A percentile compares a stretch with the other conserved stretches of the same genome.
phyloP scores from a whole-genome alignment of 2,888 invertebrate species.

The Hyles lineata region DNA sequence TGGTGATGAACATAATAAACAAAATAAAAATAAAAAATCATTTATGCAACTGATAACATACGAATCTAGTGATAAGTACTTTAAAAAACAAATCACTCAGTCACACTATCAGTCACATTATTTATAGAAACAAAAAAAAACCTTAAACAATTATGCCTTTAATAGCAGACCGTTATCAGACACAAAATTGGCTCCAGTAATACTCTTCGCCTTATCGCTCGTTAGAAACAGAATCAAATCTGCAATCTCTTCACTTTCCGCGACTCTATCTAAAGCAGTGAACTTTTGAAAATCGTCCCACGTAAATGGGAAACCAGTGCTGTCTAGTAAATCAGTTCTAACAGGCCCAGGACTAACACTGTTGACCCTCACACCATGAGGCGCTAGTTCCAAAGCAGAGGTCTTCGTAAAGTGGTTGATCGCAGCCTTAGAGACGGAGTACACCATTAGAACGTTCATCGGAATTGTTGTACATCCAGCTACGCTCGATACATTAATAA shows the following conservation, averaged over 20 bases:
- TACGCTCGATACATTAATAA: conserved; percentile 52
- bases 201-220: conserved; percentile 43
- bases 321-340: not conserved
- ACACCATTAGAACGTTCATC: conserved; percentile 34
- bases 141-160: not conserved
- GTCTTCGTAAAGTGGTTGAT: conserved; percentile 1
- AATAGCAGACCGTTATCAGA: not conserved
- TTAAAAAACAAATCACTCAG: too few relatives aligned
- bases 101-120: too few relatives aligned
- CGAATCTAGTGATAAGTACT: too few relatives aligned
- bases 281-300: conserved; percentile 7
- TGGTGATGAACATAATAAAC: too few relatives aligned
- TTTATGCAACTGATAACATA: too few relatives aligned
- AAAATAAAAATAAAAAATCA: too few relatives aligned
- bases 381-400: conserved; percentile 33
- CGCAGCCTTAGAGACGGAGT: conserved; percentile 32
- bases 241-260: conserved; percentile 34
- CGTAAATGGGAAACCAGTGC: not conserved
- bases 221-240: conserved; percentile 52
- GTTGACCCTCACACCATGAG: conserved; percentile 34
- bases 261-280: conserved; percentile 22
- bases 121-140: too few relatives aligned
- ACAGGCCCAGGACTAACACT: conserved; percentile 4
- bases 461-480: conserved; percentile 33
- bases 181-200: conserved; percentile 8